Conservation (phyloP, 2,113 vertebrate species). For the Prinia subflava region DNA sequence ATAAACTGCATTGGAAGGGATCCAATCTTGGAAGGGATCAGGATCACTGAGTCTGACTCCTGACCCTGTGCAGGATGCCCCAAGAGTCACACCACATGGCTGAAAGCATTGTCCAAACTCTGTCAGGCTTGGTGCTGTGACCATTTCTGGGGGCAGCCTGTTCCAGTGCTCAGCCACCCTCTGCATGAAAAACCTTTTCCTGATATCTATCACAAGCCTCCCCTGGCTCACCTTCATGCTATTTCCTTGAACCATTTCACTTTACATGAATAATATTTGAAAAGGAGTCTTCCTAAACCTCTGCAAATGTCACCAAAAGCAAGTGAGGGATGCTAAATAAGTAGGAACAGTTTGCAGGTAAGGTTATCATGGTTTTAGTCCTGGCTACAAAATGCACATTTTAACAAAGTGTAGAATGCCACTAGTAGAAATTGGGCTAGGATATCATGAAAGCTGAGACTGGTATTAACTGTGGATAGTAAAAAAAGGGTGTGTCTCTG, state of each 20-base stretch:
- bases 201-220: neutral
- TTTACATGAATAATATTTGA: neutral
- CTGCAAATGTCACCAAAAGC: neutral
- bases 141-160: neutral
- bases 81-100: neutral
- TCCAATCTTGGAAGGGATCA: neutral
- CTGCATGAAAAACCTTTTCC: neutral
- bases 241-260: neutral
- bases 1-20: neutral
- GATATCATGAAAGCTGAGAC: neutral
- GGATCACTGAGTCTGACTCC: neutral
- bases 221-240: neutral
- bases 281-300: neutral
- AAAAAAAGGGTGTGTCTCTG: neutral
- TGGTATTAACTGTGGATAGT: neutral
- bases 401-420: neutral
- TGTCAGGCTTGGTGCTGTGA: neutral
- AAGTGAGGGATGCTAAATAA: neutral
- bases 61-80: neutral
- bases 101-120: neutral
- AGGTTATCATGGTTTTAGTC: neutral
- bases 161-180: neutral
- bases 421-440: neutral
- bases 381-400: neutral
- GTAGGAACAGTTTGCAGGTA: neutral